Evolutionary conservation across 2,888 invertebrate species (phyloP).

Genomic region (Tuta absoluta): DNA sequence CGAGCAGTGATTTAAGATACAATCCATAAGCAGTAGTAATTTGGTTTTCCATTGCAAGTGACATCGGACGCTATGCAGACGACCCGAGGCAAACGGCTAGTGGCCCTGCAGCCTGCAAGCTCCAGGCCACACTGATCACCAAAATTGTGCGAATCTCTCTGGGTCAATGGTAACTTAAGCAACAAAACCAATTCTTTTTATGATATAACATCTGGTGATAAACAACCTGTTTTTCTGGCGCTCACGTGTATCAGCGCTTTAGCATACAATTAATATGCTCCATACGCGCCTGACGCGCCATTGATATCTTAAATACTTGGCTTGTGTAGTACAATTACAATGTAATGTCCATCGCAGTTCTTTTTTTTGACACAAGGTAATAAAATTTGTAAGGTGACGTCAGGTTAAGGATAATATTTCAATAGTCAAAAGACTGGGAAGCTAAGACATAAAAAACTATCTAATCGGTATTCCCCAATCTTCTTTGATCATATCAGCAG

Average conservation of each 20-base stretch:
- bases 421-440: slow-evolving; percentile 26
- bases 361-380: background rate
- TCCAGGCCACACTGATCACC: background rate
- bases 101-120: background rate
- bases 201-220: slow-evolving; percentile 13
- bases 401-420: background rate
- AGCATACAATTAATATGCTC: slow-evolving; percentile 9
- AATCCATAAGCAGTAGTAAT: background rate
- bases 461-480: slow-evolving; percentile 53
- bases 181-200: background rate
- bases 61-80: background rate
- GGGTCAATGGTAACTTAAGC: slow-evolving; percentile 18
- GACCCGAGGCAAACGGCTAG: slow-evolving; percentile 18
- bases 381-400: background rate
- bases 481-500: slow-evolving; percentile 77
- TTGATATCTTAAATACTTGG: slow-evolving; percentile 3
- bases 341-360: background rate
- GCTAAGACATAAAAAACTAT: background rate
- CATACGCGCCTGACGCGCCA: background rate
- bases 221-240: slow-evolving; percentile 4
- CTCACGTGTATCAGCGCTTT: background rate
- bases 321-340: background rate
- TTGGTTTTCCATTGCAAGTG: slow-evolving; percentile 5
- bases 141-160: slow-evolving; percentile 11
- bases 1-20: background rate